phyloP scores from a whole-genome alignment of 2,888 invertebrate genomes.

The Pandemis heparana region DNA sequence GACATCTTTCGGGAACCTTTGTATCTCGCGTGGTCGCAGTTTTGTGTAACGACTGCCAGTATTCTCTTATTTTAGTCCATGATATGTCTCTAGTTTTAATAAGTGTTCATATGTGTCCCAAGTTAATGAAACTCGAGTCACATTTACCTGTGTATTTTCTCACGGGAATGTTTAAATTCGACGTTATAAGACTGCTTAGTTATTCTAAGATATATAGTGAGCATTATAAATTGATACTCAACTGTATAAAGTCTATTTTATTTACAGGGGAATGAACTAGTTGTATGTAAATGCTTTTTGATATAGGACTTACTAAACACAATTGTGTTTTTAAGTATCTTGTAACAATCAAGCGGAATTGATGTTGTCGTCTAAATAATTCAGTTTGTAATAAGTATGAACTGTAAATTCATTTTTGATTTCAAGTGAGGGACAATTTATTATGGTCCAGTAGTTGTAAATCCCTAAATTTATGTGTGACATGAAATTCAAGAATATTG shows the following conservation, averaged over 20 bases:
- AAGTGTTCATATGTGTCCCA: background rate
- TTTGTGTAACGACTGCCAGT: no score
- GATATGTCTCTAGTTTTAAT: background rate
- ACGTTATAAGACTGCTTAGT: background rate
- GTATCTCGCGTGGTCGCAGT: no score
- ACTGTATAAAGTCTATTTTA: background rate
- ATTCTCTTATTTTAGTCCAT: no score
- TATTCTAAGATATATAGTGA: background rate
- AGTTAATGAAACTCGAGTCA: background rate
- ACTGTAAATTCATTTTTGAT: background rate
- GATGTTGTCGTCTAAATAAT: no score
- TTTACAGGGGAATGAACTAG: slow-evolving; percentile 37
- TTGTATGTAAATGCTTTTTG: slow-evolving; percentile 31
- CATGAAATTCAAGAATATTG: no score
- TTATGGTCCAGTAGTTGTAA: background rate
- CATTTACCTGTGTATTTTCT: slow-evolving; percentile 42
- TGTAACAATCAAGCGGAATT: no score
- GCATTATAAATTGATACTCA: slow-evolving; percentile 17
- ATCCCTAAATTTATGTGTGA: no score
- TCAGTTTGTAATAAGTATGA: background rate
- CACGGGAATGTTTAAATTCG: slow-evolving; percentile 50
- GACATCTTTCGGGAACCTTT: no score
- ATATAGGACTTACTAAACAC: background rate
- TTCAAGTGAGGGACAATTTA: background rate
- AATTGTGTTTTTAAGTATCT: no score